A percentile compares a stretch with the other conserved stretches of the same genome.
Evolutionary conservation across 2,888 invertebrate genomes (phyloP).

Genomic region (Schrankia costaestrigalis): DNA sequence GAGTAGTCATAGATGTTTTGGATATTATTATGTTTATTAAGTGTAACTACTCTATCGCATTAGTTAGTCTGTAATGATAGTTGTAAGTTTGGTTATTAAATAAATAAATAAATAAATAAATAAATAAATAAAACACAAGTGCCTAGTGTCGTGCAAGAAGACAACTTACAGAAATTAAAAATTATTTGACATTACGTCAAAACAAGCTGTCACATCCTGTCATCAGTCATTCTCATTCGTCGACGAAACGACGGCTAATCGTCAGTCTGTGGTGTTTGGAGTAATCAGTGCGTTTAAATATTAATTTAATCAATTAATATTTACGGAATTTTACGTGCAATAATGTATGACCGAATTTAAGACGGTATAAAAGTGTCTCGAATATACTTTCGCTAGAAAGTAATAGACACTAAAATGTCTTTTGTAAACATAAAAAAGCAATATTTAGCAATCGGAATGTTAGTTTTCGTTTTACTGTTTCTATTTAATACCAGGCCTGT

Average conservation of each 20-base stretch:
- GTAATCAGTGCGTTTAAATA: slow-evolving; percentile 2
- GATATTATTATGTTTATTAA: too few relatives aligned
- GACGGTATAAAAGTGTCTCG: slow-evolving; percentile 13
- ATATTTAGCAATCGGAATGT: slow-evolving; percentile 70
- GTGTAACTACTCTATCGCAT: too few relatives aligned
- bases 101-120: too few relatives aligned
- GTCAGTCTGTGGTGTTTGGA: neutral
- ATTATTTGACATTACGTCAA: too few relatives aligned
- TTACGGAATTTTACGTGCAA: slow-evolving; percentile 12
- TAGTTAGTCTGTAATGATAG: too few relatives aligned
- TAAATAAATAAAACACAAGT: too few relatives aligned
- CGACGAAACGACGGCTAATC: neutral
- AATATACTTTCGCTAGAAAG: slow-evolving; percentile 13
- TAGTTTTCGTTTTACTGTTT: slow-evolving; percentile 69
- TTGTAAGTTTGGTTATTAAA: too few relatives aligned
- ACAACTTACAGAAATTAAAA: too few relatives aligned
- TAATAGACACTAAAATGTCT: slow-evolving; percentile 58
- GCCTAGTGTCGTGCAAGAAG: too few relatives aligned
- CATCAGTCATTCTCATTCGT: neutral
- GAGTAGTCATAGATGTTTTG: too few relatives aligned
- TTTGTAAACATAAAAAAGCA: slow-evolving; percentile 74
- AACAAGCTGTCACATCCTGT: too few relatives aligned
- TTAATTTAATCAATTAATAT: slow-evolving; percentile 2
- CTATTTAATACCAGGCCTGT: slow-evolving; percentile 68
- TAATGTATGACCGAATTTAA: slow-evolving; percentile 25